These are phyloP conservation scores for Gadopsis bispinosus DNA, from an alignment of 2,797 vertebrate species.

Conservation along the genomic window DNA sequence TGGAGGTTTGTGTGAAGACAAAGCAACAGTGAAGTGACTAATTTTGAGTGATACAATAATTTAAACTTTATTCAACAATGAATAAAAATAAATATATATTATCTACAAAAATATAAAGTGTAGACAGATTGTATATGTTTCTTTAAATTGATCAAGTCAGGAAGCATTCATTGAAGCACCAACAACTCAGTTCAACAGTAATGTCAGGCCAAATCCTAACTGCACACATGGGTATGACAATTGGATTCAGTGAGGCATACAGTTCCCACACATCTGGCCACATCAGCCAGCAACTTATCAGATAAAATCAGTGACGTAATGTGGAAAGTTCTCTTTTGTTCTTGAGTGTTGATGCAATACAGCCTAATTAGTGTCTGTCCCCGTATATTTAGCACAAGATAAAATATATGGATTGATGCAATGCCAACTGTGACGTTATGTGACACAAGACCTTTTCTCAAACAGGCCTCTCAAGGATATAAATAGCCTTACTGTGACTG, in stretches of 20 bases:
- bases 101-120: conserved; percentile 87
- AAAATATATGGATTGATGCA: conserved; percentile 48
- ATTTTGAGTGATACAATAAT: conserved; percentile 73
- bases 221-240: conserved; percentile 41
- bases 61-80: conserved; percentile 86
- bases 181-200: conserved; percentile 51
- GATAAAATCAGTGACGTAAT: conserved; percentile 43
- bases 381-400: conserved; percentile 20
- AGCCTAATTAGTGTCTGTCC: conserved; percentile 33
- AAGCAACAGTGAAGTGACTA: conserved; percentile 24
- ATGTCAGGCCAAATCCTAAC: conserved; percentile 49
- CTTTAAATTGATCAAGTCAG: conserved; percentile 65
- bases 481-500: conserved; percentile 27
- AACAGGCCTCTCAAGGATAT: conserved; percentile 15
- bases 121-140: conserved; percentile 77
- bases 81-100: conserved; percentile 88
- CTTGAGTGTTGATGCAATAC: conserved; percentile 33
- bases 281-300: conserved; percentile 34
- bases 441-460: conserved; percentile 30
- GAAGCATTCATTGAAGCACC: conserved; percentile 64
- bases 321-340: conserved; percentile 36
- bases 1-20: background rate
- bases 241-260: conserved; percentile 38
- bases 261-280: conserved; percentile 35
- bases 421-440: conserved; percentile 45